Percentiles rank a stretch among this genome's conserved stretches.
These are phyloP conservation scores for Zaprionus kolodkinae DNA, from an alignment of 1,140 invertebrate genomes.

Conservation along the genomic window DNA sequence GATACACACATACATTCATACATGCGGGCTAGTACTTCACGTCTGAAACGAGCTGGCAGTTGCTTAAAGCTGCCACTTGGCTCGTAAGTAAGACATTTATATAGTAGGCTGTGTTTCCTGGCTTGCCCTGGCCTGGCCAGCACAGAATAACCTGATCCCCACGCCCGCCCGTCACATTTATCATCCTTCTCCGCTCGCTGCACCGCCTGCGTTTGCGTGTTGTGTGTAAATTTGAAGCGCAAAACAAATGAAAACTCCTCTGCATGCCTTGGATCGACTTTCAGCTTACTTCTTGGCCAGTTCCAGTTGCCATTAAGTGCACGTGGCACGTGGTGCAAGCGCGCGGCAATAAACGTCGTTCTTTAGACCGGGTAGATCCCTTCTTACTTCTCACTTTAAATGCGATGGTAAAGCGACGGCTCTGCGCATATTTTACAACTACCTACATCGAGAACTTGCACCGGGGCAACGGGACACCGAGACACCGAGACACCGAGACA, in stretches of 20 bases:
- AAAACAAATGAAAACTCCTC: conserved; percentile 73
- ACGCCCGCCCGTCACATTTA: conserved; percentile 5
- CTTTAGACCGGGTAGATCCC: conserved; percentile 1
- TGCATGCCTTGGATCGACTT: conserved; percentile 67
- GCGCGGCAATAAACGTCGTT: conserved; percentile 29
- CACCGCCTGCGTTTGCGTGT: conserved; percentile 59
- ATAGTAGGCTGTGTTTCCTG: conserved; percentile 56
- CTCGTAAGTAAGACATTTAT: conserved; percentile 75
- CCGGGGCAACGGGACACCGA: not conserved
- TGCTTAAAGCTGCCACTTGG: conserved; percentile 32
- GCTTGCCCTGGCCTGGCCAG: conserved; percentile 41
- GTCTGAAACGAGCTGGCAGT: conserved; percentile 24
- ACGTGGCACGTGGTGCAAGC: conserved; percentile 43
- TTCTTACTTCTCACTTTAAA: not conserved
- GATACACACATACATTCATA: too few relatives aligned
- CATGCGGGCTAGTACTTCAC: not conserved
- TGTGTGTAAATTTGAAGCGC: conserved; percentile 64
- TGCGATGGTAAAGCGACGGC: conserved; percentile 1
- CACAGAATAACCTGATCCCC: not conserved
- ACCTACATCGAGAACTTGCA: not conserved
- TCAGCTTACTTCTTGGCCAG: conserved; percentile 29
- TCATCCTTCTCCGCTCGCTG: conserved; percentile 15
- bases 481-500: not conserved
- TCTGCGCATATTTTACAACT: conserved; percentile 41
- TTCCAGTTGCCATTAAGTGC: conserved; percentile 65